Evolutionary conservation across 2,797 vertebrate genomes (phyloP).

Genomic region (Helicolenus hilgendorfi): DNA sequence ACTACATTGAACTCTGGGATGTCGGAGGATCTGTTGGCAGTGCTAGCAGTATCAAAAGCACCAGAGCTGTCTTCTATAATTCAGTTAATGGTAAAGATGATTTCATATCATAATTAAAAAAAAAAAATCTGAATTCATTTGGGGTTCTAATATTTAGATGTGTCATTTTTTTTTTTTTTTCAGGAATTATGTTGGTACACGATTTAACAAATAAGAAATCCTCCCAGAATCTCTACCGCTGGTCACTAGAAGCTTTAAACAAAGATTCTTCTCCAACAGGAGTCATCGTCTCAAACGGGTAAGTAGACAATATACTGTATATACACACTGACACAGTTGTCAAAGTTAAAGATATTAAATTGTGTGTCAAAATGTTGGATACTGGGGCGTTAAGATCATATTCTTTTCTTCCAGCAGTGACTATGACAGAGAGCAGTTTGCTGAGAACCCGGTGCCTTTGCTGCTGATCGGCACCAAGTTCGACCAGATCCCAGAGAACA

Average conservation of each 20-base stretch:
- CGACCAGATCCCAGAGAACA: conserved; percentile 97
- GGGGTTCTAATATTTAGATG: background rate
- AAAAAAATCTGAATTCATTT: background rate
- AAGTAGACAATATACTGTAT: conserved; percentile 49
- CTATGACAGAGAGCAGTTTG: conserved; percentile 97
- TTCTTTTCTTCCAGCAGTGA: conserved; percentile 86
- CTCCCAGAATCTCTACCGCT: conserved; percentile 97
- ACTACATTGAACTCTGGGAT: conserved; percentile 98
- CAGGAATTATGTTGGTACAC: conserved; percentile 98
- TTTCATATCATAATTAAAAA: background rate
- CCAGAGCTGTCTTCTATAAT: conserved; percentile 98
- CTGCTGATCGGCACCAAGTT: conserved; percentile 98
- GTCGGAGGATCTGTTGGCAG: conserved; percentile 97
- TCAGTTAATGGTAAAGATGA: conserved; percentile 94
- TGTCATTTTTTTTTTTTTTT: conserved; percentile 35
- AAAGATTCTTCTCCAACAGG: conserved; percentile 95
- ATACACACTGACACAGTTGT: background rate
- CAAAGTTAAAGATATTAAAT: background rate
- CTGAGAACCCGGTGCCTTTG: conserved; percentile 96
- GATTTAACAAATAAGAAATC: conserved; percentile 99
- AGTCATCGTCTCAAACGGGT: conserved; percentile 98
- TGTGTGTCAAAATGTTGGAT: background rate
- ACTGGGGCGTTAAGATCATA: background rate
- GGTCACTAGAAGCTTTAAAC: conserved; percentile 96
- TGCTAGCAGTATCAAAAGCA: conserved; percentile 97